Percentiles rank a stretch among this genome's conserved stretches.
These are phyloP conservation scores for Mesorhabditis belari DNA, from an alignment of 2,888 invertebrate genomes.

Conservation along the genomic window DNA sequence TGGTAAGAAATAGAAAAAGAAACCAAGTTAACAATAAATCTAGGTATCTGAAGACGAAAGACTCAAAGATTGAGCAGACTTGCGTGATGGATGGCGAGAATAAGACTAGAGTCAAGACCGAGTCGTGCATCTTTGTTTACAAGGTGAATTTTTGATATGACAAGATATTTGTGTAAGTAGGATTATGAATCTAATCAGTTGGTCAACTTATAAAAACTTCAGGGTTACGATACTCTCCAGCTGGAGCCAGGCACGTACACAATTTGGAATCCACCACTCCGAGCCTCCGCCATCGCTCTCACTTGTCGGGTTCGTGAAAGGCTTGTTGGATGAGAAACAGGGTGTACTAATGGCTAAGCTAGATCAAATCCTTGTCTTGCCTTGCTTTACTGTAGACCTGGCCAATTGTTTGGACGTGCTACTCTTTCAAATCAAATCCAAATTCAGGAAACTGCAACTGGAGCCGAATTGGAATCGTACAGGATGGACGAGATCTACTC, in stretches of 20 bases:
- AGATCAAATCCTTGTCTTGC: neutral
- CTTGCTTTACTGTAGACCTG: too few relatives aligned
- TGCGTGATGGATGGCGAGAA: conserved; percentile 31
- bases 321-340: too few relatives aligned
- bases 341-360: too few relatives aligned
- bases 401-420: too few relatives aligned
- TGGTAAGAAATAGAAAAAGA: conserved; percentile 18
- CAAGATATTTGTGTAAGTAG: neutral
- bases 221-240: conserved; percentile 42
- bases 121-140: conserved; percentile 43
- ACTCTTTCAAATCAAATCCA: too few relatives aligned
- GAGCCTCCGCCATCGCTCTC: conserved; percentile 27
- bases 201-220: too few relatives aligned
- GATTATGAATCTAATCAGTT: too few relatives aligned
- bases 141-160: conserved; percentile 10
- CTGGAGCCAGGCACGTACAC: conserved; percentile 39
- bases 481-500: neutral
- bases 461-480: neutral
- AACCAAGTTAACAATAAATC: neutral
- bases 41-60: conserved; percentile 18
- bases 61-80: conserved; percentile 41
- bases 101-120: conserved; percentile 30
- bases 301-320: conserved; percentile 27
- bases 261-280: conserved; percentile 39
- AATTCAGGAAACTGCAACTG: neutral